Conservation (phyloP, 2,113 vertebrate genomes). For the Emberiza fucata region DNA sequence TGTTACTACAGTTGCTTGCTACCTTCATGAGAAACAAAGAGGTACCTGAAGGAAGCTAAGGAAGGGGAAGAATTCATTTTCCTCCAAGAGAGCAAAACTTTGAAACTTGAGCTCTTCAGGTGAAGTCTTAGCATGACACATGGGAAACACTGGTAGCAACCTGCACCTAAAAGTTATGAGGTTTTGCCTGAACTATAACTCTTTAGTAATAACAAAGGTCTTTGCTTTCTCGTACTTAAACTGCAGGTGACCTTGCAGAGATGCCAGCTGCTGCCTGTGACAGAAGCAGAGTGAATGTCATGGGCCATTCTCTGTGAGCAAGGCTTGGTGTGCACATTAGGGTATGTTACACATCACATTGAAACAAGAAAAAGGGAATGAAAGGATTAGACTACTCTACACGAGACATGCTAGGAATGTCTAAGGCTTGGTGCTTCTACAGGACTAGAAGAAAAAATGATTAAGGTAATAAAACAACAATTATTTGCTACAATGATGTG, state of each 20-base stretch:
- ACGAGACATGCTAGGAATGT: not conserved
- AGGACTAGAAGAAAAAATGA: not conserved
- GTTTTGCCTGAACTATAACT: not conserved
- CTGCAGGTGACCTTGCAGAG: not conserved
- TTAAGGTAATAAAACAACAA: not conserved
- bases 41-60: not conserved
- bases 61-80: not conserved
- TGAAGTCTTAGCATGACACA: not conserved
- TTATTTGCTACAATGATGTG: not conserved
- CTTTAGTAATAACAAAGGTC: not conserved
- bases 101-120: not conserved
- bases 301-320: not conserved
- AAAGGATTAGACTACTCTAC: not conserved
- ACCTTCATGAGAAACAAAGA: not conserved
- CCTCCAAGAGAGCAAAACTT: not conserved
- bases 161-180: not conserved
- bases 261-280: not conserved
- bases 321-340: not conserved
- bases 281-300: not conserved
- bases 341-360: not conserved
- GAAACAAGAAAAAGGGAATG: not conserved
- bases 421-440: not conserved
- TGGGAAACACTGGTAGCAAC: rapidly evolving
- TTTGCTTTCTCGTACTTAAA: not conserved
- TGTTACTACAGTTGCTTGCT: not conserved